Evolutionary conservation across 2,797 vertebrate genomes (phyloP).

Genomic region (Melanotaenia boesemani): DNA sequence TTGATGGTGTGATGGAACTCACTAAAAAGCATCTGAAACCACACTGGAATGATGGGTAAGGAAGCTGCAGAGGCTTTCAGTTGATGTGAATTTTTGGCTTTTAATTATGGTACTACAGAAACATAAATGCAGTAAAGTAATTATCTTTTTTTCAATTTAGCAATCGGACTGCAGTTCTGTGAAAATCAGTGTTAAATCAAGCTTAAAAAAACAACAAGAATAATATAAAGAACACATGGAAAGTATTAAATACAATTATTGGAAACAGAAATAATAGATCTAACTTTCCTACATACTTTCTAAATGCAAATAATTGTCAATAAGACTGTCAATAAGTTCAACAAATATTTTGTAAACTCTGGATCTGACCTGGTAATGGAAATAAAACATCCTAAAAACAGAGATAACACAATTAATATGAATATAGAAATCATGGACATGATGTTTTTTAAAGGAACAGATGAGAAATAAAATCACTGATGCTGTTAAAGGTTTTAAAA

Average conservation of each 20-base stretch:
- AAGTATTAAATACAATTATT: background rate
- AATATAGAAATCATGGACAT: too few relatives aligned
- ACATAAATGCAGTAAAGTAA: background rate
- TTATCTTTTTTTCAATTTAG: constrained; percentile 15
- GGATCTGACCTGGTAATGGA: too few relatives aligned
- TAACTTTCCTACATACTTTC: too few relatives aligned
- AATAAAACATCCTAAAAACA: too few relatives aligned
- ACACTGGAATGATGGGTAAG: constrained; percentile 98
- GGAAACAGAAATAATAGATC: background rate
- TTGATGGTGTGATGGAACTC: constrained; percentile 98
- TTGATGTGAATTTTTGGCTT: constrained; percentile 47
- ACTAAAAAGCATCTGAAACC: constrained; percentile 94
- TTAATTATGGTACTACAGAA: constrained; percentile 17
- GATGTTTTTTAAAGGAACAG: too few relatives aligned
- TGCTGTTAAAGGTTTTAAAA: too few relatives aligned
- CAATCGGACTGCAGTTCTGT: constrained; percentile 25
- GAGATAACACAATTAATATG: too few relatives aligned
- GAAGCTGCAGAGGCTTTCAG: constrained; percentile 1
- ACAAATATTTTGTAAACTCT: too few relatives aligned
- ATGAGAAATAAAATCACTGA: too few relatives aligned
- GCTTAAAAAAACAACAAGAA: background rate
- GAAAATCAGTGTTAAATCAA: constrained; percentile 15
- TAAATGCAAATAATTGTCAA: too few relatives aligned
- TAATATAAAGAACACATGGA: too few relatives aligned
- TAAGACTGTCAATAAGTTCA: too few relatives aligned